These are phyloP conservation scores for Typhlichthys subterraneus DNA, from an alignment of 2,797 vertebrate genomes.

Conservation along the genomic window DNA sequence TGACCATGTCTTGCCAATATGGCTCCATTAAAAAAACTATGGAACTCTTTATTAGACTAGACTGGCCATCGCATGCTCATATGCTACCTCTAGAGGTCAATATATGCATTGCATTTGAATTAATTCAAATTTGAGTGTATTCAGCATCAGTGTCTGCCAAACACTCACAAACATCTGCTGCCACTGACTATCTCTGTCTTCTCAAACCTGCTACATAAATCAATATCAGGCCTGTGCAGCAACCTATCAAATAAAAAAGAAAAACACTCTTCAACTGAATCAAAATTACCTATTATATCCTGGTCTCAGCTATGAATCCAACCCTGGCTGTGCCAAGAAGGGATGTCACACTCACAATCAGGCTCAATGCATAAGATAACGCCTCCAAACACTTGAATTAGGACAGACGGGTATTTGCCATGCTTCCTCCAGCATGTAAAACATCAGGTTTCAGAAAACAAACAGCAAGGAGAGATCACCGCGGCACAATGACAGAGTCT, in stretches of 20 bases:
- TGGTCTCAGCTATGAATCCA: conserved; percentile 9
- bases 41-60: background rate
- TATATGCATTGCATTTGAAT: conserved; percentile 11
- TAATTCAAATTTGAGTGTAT: background rate
- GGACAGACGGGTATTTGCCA: background rate
- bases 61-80: conserved; percentile 14
- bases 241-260: conserved; percentile 11
- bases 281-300: conserved; percentile 20
- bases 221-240: conserved; percentile 15
- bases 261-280: background rate
- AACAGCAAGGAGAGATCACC: background rate
- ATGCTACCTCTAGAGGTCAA: conserved; percentile 61
- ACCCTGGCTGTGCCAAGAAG: background rate
- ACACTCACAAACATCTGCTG: conserved; percentile 14
- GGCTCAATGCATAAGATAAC: conserved; percentile 4
- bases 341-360: conserved; percentile 13
- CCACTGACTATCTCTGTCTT: conserved; percentile 13
- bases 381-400: conserved; percentile 2
- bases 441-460: background rate
- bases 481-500: background rate
- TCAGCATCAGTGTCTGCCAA: background rate
- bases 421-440: background rate
- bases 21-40: too few species aligned
- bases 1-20: too few species aligned
- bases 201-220: conserved; percentile 8